Percentiles rank a stretch among this genome's conserved stretches.
Evolutionary conservation across 2,888 invertebrate species (phyloP).

Genomic region (Phaonia tiefii): DNA sequence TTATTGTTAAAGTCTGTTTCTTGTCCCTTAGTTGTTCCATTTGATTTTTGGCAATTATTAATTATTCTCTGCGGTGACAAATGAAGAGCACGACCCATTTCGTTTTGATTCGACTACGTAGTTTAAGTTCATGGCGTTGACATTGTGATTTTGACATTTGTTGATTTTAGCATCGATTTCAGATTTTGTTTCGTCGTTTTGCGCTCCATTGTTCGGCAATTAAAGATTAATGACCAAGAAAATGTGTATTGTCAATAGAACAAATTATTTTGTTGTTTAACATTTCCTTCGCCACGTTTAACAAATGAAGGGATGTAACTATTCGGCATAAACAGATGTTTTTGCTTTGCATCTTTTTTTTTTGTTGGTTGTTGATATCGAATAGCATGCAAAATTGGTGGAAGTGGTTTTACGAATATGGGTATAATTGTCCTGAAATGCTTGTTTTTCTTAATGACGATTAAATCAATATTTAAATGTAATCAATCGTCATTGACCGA

Average conservation of each 20-base stretch:
- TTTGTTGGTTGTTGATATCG: not conserved
- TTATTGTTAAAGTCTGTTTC: slow-evolving; percentile 35
- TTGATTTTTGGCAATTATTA: slow-evolving; percentile 61
- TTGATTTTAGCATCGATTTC: slow-evolving; percentile 52
- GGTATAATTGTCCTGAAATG: not conserved
- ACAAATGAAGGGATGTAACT: slow-evolving; percentile 25
- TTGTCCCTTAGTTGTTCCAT: not conserved
- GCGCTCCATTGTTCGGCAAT: slow-evolving; percentile 57
- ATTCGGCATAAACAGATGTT: slow-evolving; percentile 56
- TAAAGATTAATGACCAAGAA: slow-evolving; percentile 67
- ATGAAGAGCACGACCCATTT: slow-evolving; percentile 45
- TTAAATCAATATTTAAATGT: slow-evolving; percentile 29
- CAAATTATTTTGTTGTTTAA: slow-evolving; percentile 63
- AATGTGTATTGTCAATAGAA: slow-evolving; percentile 65
- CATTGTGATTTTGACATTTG: slow-evolving; percentile 63
- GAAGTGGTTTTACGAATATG: not conserved
- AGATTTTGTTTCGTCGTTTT: slow-evolving; percentile 6
- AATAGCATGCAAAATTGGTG: slow-evolving; percentile 9
- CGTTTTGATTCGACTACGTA: slow-evolving; percentile 7
- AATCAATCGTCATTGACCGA: not conserved
- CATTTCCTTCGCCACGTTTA: slow-evolving; percentile 32
- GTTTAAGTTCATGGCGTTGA: slow-evolving; percentile 40
- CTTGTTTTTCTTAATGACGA: slow-evolving; percentile 10
- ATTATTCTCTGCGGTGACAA: slow-evolving; percentile 59
- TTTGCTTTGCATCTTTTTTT: too few relatives aligned